phyloP scores from a whole-genome alignment of 2,113 vertebrate genomes.

The Ceyx melanurus region DNA sequence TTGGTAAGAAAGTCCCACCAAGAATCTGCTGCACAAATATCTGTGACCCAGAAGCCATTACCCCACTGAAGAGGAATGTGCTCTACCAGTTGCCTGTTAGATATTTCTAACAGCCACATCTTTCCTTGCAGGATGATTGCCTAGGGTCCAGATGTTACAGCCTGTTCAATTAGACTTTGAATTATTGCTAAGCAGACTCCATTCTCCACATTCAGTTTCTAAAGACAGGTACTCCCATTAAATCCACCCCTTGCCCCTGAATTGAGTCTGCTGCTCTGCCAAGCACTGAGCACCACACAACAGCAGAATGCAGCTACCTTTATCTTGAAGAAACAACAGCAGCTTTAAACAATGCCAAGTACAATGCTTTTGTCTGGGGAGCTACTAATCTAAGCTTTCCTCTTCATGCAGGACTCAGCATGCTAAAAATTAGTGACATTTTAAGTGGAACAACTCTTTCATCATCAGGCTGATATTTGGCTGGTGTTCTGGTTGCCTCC shows the following conservation, averaged over 20 bases:
- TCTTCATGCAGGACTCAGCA: not conserved
- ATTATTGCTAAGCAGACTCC: not conserved
- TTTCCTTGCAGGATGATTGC: no score
- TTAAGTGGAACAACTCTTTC: slow-evolving; percentile 53
- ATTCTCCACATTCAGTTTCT: not conserved
- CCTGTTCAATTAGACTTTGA: not conserved
- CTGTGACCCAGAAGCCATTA: not conserved
- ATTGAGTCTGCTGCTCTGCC: not conserved
- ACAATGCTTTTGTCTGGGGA: not conserved
- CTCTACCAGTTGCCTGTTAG: no score
- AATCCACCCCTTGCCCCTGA: no score
- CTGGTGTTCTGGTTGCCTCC: not conserved
- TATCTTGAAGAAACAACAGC: not conserved
- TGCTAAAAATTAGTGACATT: slow-evolving; percentile 53
- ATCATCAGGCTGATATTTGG: slow-evolving; percentile 37
- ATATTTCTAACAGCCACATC: no score
- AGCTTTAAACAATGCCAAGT: not conserved
- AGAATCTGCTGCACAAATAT: not conserved
- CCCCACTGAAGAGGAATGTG: not conserved
- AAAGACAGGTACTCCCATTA: no score
- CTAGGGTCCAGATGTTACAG: no score
- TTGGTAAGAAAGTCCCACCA: not conserved
- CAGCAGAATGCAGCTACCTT: not conserved
- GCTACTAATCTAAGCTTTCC: not conserved
- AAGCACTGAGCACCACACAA: not conserved